Percentiles rank a stretch among this genome's conserved stretches.
Conservation (phyloP, 2,888 invertebrate genomes). For the Drosophila antonietae region DNA sequence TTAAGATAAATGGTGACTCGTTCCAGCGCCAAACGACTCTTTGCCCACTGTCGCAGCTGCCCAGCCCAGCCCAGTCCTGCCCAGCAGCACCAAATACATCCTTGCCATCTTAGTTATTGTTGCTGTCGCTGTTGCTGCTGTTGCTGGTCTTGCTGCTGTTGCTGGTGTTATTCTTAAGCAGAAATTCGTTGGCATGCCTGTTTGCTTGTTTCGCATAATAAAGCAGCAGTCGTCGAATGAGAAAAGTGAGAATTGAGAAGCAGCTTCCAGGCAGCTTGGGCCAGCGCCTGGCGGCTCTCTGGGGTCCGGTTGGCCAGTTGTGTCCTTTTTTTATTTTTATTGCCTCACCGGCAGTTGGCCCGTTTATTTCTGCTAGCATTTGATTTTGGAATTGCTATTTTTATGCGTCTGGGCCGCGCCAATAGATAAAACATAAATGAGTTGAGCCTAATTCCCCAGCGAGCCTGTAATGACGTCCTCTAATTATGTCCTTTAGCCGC, state of each 20-base stretch:
- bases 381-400: slow-evolving; percentile 73
- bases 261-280: slow-evolving; percentile 8
- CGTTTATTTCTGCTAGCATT: slow-evolving; percentile 71
- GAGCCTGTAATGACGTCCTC: slow-evolving; percentile 15
- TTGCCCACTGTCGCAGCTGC: slow-evolving; percentile 43
- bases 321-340: slow-evolving; percentile 73
- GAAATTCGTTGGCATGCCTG: slow-evolving; percentile 67
- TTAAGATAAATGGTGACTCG: slow-evolving; percentile 81
- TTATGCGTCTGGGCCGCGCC: slow-evolving; percentile 48
- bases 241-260: slow-evolving; percentile 31
- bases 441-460: slow-evolving; percentile 25
- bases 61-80: background rate
- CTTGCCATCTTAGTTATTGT: background rate
- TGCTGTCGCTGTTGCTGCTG: slow-evolving; percentile 8
- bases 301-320: slow-evolving; percentile 75
- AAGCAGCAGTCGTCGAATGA: slow-evolving; percentile 58
- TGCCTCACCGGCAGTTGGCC: slow-evolving; percentile 75
- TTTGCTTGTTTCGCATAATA: slow-evolving; percentile 76
- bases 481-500: slow-evolving; percentile 20
- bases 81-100: slow-evolving; percentile 13
- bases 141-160: slow-evolving; percentile 14
- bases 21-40: slow-evolving; percentile 46
- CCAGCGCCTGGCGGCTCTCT: slow-evolving; percentile 39
- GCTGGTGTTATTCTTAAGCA: slow-evolving; percentile 68
- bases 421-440: slow-evolving; percentile 61